Conservation (phyloP, 2,888 invertebrate genomes). For the Caenorhabditis sp. region DNA sequence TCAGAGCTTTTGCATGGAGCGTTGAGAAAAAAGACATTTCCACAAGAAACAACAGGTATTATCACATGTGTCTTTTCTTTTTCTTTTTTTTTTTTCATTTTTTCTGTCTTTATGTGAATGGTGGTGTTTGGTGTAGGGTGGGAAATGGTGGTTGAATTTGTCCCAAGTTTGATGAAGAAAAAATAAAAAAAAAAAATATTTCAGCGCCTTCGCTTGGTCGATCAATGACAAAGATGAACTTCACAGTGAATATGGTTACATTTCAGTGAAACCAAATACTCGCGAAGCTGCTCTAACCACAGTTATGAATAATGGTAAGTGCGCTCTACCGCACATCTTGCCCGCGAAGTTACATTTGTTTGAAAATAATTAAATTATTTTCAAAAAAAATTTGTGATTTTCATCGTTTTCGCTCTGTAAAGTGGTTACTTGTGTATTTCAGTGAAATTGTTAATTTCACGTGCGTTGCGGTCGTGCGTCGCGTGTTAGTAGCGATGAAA, state of each 20-base stretch:
- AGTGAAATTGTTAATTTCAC: too few species aligned
- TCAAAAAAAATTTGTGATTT: too few species aligned
- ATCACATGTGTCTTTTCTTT: neutral
- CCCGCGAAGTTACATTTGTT: too few species aligned
- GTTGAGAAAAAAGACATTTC: slow-evolving; percentile 34
- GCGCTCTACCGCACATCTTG: too few species aligned
- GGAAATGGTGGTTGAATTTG: neutral
- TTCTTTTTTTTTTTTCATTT: too few species aligned
- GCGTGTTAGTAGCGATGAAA: too few species aligned
- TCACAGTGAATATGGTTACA: slow-evolving; percentile 70
- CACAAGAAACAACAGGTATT: slow-evolving; percentile 35
- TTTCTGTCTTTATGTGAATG: too few species aligned
- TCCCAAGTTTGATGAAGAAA: neutral
- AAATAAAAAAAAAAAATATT: neutral
- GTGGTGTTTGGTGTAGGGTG: slow-evolving; percentile 3
- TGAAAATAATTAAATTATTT: neutral
- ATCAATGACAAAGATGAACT: slow-evolving; percentile 68
- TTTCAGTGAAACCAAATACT: slow-evolving; percentile 64
- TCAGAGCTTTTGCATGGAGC: slow-evolving; percentile 53
- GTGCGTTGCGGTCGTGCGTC: too few species aligned
- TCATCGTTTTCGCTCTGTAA: too few species aligned
- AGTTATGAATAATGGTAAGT: slow-evolving; percentile 70
- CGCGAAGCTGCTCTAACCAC: slow-evolving; percentile 67
- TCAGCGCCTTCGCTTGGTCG: slow-evolving; percentile 70
- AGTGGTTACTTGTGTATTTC: too few species aligned